Conservation (phyloP, 2,113 vertebrate genomes). For the Syrrhaptes paradoxus region DNA sequence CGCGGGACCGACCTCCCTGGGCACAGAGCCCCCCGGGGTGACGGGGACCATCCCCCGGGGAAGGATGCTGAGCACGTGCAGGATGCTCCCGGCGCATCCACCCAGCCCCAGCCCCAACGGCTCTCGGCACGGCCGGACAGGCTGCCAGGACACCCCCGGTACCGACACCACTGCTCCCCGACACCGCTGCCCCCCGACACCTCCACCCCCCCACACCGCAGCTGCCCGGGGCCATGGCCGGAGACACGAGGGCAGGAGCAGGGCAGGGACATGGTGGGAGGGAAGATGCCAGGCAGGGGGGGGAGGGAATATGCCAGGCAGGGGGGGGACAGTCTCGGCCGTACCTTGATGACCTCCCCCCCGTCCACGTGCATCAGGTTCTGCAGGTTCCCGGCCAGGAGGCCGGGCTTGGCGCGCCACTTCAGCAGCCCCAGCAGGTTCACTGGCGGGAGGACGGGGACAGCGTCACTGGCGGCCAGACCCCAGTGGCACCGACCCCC, state of each 20-base stretch:
- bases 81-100: too few relatives aligned
- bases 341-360: conserved; percentile 72
- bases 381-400: conserved; percentile 56
- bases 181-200: too few relatives aligned
- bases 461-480: accelerated
- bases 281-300: background rate
- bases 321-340: too few relatives aligned
- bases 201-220: too few relatives aligned
- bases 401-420: conserved; percentile 65
- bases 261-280: background rate
- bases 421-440: conserved; percentile 69
- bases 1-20: background rate
- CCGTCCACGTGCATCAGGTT: conserved; percentile 70
- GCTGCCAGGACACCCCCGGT: background rate
- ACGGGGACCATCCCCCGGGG: too few relatives aligned
- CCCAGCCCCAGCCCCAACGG: too few relatives aligned
- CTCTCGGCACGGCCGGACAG: accelerated
- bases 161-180: too few relatives aligned
- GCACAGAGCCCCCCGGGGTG: too few relatives aligned
- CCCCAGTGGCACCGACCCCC: accelerated
- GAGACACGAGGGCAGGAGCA: accelerated
- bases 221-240: accelerated
- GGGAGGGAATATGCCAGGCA: too few relatives aligned
- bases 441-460: background rate
- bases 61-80: too few relatives aligned